Base-by-base conservation (phyloP, 2,888 invertebrate species). In the Hydrotaea diabolus region DNA sequence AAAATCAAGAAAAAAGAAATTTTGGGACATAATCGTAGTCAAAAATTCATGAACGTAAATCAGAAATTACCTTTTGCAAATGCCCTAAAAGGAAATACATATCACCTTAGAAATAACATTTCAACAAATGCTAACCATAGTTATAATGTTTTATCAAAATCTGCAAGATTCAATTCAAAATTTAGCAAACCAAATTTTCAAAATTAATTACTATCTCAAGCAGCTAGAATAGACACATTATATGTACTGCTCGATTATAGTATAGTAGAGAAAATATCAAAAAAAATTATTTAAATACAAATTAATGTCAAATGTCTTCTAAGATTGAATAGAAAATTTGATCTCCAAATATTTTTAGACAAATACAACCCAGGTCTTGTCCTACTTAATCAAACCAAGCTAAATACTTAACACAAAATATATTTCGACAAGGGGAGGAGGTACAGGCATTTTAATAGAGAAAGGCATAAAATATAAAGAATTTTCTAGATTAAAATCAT, bases 371-470 rank as follows among this genome's bases (percentile, higher is more conserved):
- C 80, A 0, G 75, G 69, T 69, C 17, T 80, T 7, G 69, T 80
- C 1, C 55, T 80, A 0, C 23, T 76, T 11, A 59, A 46, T 17
- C 66, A 80, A n/a, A 80, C 80, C 5, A 74, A 75, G 59, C 31
- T 80, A 17, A 75, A 71, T n/a, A n/a, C 0, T 26, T 76, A 36
- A 64, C 59, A 80, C 17, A 80, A 76, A 75, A 59, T 76, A 15
- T 13, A 53, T 13, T 76, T 76, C 23, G 69, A 76, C 53, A 0
- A 69, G 15, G 46, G 69, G 23, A 0, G 74, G 74, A 5, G 74
- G 74, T 0, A 74, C 79, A 49, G 53, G 39, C 0, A 73, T 78
- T 39, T 64, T 69, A 59, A 71, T 57, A 5, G 69, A 21, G 46
- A 64, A 31, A 15, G 46, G n/a, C 15, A 36, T 76, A 4, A 64